Base-by-base conservation (phyloP, 2,888 invertebrate species). In the Spisula solida region DNA sequence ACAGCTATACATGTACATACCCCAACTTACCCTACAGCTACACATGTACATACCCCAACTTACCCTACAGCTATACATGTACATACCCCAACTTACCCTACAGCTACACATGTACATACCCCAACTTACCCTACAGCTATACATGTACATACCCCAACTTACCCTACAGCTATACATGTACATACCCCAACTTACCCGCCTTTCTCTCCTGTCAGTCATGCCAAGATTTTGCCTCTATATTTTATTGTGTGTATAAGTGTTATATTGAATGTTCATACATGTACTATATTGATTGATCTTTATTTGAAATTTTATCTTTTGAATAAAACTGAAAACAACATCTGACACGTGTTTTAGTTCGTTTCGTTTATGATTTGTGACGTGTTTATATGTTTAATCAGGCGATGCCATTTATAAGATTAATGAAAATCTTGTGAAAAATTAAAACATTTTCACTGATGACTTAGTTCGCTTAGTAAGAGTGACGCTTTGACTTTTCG, bases 271-370 rank as follows among this genome's bases (percentile, higher is more conserved):
- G 60, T 66, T 66, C 2, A 25, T 66, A 66, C 25, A 66, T 41
- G 41, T 41, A 41, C 8, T 41, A 56, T 56, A 56, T 10, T 29
- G 70, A 75, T 31, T 75, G 31, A 31, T 31, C 31, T 75, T 75
- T 75, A 70, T 70, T 34, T 75, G 75, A 75, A 75, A 75, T 75
- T 75, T 75, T 75, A 75, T 75, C 75, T 75, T 75, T 75, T 34
- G 14, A 75, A 75, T 75, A 75, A 75, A 75, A 75, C 16, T 75
- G 31, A 75, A 25, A 31, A 34, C 18, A 66, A 66, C 10, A 66
- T 18, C 5, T 16, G 12, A 31, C 8, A 75, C 31, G n/a, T 31
- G 34, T 31, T 75, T 12, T 66, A 66, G 60, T 60, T 66, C n/a
- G 60, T 66, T 25, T 66, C 0, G 5, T 25, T n/a, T 25, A 8